Conservation (phyloP, 2,888 invertebrate species). For the Micoletzkya japonica region DNA sequence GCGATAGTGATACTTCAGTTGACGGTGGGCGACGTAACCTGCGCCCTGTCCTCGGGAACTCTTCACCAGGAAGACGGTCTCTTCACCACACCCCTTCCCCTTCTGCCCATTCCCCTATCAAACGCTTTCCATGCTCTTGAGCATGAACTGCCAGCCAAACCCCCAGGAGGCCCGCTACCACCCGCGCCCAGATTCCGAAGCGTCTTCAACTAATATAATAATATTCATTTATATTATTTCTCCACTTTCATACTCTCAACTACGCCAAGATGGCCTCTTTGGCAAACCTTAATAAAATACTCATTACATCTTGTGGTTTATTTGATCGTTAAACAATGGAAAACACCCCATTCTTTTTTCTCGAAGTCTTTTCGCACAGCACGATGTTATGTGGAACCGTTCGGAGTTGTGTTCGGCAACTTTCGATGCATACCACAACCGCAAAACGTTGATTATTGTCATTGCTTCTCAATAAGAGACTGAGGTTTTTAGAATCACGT, state of each 20-base stretch:
- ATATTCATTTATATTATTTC: not conserved
- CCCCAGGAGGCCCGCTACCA: not conserved
- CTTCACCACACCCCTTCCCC: not conserved
- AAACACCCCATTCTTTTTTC: no score
- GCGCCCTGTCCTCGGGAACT: slow-evolving; percentile 3
- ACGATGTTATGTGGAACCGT: no score
- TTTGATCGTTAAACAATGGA: no score
- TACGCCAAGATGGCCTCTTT: not conserved
- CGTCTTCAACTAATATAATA: not conserved
- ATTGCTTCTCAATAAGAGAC: no score
- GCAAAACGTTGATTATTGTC: no score
- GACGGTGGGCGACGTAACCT: slow-evolving; percentile 12
- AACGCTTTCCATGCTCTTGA: not conserved
- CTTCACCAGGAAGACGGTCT: not conserved
- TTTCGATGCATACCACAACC: no score
- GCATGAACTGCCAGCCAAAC: not conserved
- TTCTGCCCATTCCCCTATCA: not conserved
- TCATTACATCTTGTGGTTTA: no score
- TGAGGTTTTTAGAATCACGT: no score
- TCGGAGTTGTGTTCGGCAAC: no score
- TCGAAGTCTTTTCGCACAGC: no score
- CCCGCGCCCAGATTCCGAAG: not conserved
- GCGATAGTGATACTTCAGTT: not conserved
- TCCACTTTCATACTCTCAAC: not conserved
- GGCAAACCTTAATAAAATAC: not conserved